phyloP scores from a whole-genome alignment of 2,113 vertebrate genomes.

The Mola mola region DNA sequence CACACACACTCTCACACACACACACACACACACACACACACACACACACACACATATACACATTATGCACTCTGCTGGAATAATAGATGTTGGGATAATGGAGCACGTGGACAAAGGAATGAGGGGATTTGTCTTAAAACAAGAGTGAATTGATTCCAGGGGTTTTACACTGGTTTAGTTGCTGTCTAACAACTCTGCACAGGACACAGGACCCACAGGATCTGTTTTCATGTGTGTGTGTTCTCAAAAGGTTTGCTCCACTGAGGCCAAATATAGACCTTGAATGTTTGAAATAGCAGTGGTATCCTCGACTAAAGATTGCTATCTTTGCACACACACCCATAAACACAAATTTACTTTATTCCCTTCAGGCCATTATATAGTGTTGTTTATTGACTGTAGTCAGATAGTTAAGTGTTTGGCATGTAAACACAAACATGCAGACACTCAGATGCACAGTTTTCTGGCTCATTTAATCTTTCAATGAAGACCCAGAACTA shows the following conservation, averaged over 20 bases:
- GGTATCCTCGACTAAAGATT: conserved; percentile 51
- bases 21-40: conserved; percentile 29
- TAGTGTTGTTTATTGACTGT: conserved; percentile 48
- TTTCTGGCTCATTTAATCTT: conserved; percentile 54
- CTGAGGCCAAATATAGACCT: conserved; percentile 54
- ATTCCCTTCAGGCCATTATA: conserved; percentile 27
- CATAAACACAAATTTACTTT: conserved; percentile 13
- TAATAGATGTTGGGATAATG: conserved; percentile 44
- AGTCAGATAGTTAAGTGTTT: conserved; percentile 17
- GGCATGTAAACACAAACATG: conserved; percentile 14
- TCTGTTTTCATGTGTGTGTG: neutral
- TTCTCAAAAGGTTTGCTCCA: conserved; percentile 17
- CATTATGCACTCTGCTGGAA: conserved; percentile 27
- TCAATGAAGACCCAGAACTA: neutral
- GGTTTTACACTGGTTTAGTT: conserved; percentile 33
- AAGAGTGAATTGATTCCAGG: conserved; percentile 38
- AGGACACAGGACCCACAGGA: neutral
- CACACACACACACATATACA: conserved; percentile 28
- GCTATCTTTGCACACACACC: conserved; percentile 32
- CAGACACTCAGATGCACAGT: conserved; percentile 13
- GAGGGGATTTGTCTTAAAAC: conserved; percentile 56
- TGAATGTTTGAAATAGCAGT: conserved; percentile 57
- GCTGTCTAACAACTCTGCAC: conserved; percentile 31
- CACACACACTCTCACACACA: conserved; percentile 18
- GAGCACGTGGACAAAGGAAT: conserved; percentile 56